A percentile compares a stretch with the other conserved stretches of the same genome.
These are phyloP conservation scores for Dermolepida albohirtum DNA, from an alignment of 2,888 invertebrate species.

Conservation along the genomic window DNA sequence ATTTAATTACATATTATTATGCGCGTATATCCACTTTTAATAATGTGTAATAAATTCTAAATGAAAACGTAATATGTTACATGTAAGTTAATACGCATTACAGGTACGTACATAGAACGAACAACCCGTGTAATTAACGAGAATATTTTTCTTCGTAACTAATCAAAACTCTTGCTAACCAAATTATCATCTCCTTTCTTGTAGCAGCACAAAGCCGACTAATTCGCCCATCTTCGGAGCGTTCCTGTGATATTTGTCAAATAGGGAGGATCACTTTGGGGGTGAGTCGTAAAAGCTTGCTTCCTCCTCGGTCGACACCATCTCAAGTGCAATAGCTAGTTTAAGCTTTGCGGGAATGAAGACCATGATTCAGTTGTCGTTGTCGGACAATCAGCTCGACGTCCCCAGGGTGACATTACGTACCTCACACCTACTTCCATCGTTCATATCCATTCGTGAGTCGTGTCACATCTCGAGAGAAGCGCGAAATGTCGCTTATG, in stretches of 20 bases:
- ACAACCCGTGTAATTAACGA: no score
- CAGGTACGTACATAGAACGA: no score
- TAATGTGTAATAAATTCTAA: no score
- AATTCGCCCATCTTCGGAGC: slow-evolving; percentile 18
- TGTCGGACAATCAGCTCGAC: slow-evolving; percentile 60
- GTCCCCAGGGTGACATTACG: slow-evolving; percentile 62
- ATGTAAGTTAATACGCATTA: no score
- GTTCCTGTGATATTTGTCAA: slow-evolving; percentile 17
- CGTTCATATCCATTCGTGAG: slow-evolving; percentile 55
- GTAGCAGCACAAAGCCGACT: neutral
- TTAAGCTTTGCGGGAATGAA: slow-evolving; percentile 45
- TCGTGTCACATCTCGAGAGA: slow-evolving; percentile 54
- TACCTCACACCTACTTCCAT: slow-evolving; percentile 58
- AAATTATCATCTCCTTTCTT: slow-evolving; percentile 15
- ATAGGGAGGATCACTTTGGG: slow-evolving; percentile 38
- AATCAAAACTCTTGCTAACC: slow-evolving; percentile 20
- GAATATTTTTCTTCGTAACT: slow-evolving; percentile 33
- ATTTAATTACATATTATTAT: no score
- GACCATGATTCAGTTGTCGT: slow-evolving; percentile 59
- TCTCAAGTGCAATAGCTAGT: slow-evolving; percentile 37
- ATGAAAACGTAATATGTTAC: no score
- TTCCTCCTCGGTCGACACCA: slow-evolving; percentile 32
- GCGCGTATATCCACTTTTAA: no score
- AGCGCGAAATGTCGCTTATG: slow-evolving; percentile 56
- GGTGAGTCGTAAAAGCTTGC: slow-evolving; percentile 42